These are phyloP conservation scores for Chloroceryle inda DNA, from an alignment of 2,797 vertebrate genomes.

Conservation along the genomic window DNA sequence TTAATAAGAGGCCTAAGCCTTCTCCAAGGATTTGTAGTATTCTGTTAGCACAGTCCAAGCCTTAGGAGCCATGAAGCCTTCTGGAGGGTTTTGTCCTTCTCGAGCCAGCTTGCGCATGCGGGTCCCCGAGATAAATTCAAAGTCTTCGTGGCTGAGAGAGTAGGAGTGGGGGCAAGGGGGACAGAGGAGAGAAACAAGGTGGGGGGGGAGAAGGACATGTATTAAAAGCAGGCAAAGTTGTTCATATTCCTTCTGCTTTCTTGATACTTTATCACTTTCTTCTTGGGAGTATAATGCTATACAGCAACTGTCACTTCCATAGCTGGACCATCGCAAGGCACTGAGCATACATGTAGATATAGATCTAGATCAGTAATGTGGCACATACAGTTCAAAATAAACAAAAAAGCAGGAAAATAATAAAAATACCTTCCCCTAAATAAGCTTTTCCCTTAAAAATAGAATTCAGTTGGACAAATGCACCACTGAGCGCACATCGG, in stretches of 20 bases:
- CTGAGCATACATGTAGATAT: background rate
- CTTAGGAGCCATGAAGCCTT: conserved; percentile 96
- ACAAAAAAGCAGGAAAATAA: background rate
- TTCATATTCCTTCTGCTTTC: background rate
- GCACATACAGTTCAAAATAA: background rate
- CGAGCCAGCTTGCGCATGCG: conserved; percentile 97
- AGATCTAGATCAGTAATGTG: background rate
- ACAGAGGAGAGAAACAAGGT: background rate
- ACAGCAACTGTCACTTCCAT: background rate
- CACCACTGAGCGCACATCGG: background rate
- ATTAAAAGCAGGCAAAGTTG: conserved; percentile 44
- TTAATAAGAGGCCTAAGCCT: conserved; percentile 82
- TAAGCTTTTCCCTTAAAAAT: background rate
- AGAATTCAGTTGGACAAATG: background rate
- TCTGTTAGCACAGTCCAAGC: conserved; percentile 95
- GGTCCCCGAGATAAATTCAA: conserved; percentile 98
- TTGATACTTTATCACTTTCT: background rate
- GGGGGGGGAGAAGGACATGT: background rate
- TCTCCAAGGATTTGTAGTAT: conserved; percentile 95
- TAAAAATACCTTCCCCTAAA: background rate
- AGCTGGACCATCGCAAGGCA: background rate
- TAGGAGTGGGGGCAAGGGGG: background rate
- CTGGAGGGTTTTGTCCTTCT: conserved; percentile 93
- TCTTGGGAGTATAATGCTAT: background rate
- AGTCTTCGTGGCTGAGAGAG: conserved; percentile 91